phyloP scores from a whole-genome alignment of 2,888 invertebrate species.

The Hypomecis atomaria region DNA sequence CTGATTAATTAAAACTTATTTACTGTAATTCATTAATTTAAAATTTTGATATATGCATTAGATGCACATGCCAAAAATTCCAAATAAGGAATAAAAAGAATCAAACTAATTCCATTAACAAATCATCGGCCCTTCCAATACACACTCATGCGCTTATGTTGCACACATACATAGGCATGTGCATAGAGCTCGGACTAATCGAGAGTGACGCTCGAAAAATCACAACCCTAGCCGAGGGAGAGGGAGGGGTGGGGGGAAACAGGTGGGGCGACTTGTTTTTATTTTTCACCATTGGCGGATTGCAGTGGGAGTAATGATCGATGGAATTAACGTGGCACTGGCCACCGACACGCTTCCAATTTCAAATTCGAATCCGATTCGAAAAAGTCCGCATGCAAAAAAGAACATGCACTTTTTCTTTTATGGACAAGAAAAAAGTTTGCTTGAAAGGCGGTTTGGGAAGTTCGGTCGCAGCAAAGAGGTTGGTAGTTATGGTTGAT shows the following conservation, averaged over 20 bases:
- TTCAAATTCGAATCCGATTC: slow-evolving; percentile 57
- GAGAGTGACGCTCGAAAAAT: slow-evolving; percentile 80
- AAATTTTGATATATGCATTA: not conserved
- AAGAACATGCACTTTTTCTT: slow-evolving; percentile 15
- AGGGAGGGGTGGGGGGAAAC: slow-evolving; percentile 54
- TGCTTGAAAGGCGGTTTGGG: slow-evolving; percentile 23
- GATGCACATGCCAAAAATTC: not conserved
- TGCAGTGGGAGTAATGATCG: slow-evolving; percentile 83
- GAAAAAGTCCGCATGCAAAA: slow-evolving; percentile 16
- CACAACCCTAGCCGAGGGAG: slow-evolving; percentile 65
- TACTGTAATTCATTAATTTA: no score
- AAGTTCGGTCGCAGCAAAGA: slow-evolving; percentile 24
- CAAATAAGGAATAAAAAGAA: slow-evolving; percentile 7
- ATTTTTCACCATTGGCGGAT: slow-evolving; percentile 83
- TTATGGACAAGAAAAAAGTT: slow-evolving; percentile 28
- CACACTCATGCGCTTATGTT: not conserved
- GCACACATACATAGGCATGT: slow-evolving; percentile 13
- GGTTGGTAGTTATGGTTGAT: slow-evolving; percentile 21
- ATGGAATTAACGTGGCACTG: slow-evolving; percentile 80
- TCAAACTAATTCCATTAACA: slow-evolving; percentile 27
- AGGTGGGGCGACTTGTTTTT: slow-evolving; percentile 79
- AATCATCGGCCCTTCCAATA: slow-evolving; percentile 45
- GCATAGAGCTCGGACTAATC: slow-evolving; percentile 49
- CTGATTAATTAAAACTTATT: not conserved
- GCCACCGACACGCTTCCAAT: slow-evolving; percentile 65